Base-by-base conservation (phyloP, 2,113 vertebrate species). In the Pseudorectes ferrugineus region DNA sequence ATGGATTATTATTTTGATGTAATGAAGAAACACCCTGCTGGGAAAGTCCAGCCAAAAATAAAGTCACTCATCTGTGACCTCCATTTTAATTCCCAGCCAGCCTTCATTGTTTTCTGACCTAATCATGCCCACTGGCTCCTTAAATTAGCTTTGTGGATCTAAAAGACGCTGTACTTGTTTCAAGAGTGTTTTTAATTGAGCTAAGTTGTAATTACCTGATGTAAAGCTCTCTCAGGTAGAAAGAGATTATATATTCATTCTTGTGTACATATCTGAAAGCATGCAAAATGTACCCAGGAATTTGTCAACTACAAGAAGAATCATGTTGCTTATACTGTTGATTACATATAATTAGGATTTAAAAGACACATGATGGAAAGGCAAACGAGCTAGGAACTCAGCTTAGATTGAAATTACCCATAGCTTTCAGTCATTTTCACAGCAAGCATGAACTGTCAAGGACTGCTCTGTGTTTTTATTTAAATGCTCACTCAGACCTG, bases 281-380 rank as follows among this genome's bases (percentile, higher is more conserved):
- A 91, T 66, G 65, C 43, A 91, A 95, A 90, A 92, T 77, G 62
- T 92, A 84, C 51, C 43, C 62, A 91, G 2, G 18, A 94, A 93
- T 97, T 95, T 95, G 78, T 96, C 92, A 88, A 36, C 92, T 92
- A 73, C 90, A 94, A 95, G 94, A 95, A 96, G 72, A 95, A 95
- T 95, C 95, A 90, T 85, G 86, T 92, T 93, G 43, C 81, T 83
- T 96, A 35, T 76, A 58, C 57, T 62, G 57, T 88, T 93, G 92
- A 96, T 96, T 94, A 91, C 42, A 73, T 88, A 91, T 92, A 96
- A 97, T 96, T 95, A 93, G 79, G 72, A 92, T 91, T 96, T 94
- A 76, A 94, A 94, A 91, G 62, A 77, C 85, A 86, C 55, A 35
- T 61, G 73, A 86, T 81, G 75, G 81, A 95, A 89, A 95, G 49